phyloP scores from a whole-genome alignment of 2,797 vertebrate species.

The Syndactyla subalaris region DNA sequence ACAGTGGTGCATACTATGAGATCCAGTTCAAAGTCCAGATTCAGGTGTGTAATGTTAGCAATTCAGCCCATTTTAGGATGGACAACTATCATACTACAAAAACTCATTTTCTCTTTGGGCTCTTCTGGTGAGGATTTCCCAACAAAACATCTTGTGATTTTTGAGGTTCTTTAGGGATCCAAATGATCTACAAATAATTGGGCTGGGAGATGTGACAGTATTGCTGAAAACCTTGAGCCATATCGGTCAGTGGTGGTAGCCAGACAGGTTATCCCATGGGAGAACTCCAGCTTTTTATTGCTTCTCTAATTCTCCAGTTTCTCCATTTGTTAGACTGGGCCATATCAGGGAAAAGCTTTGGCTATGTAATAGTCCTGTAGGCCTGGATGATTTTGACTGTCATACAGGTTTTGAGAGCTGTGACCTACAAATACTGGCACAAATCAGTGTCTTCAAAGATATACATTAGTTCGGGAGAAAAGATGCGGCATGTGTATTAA shows the following conservation, averaged over 20 bases:
- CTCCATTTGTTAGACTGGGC: background rate
- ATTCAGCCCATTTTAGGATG: background rate
- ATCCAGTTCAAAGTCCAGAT: background rate
- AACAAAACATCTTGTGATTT: background rate
- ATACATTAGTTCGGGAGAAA: background rate
- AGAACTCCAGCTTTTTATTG: background rate
- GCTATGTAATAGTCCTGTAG: background rate
- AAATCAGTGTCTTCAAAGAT: background rate
- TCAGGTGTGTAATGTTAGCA: background rate
- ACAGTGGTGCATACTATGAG: background rate
- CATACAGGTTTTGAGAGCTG: background rate
- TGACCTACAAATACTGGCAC: background rate
- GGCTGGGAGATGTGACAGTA: background rate
- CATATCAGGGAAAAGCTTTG: background rate
- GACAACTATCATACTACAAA: background rate
- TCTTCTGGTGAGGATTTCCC: background rate
- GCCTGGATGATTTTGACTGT: background rate
- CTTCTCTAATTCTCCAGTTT: background rate
- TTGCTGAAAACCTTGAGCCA: background rate
- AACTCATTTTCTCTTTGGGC: background rate
- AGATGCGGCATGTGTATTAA: background rate
- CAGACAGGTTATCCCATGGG: background rate
- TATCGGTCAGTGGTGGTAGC: background rate
- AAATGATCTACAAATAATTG: background rate
- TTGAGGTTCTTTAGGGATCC: background rate